Evolutionary conservation across 2,113 vertebrate genomes (phyloP).

Genomic region (Gambusia affinis): DNA sequence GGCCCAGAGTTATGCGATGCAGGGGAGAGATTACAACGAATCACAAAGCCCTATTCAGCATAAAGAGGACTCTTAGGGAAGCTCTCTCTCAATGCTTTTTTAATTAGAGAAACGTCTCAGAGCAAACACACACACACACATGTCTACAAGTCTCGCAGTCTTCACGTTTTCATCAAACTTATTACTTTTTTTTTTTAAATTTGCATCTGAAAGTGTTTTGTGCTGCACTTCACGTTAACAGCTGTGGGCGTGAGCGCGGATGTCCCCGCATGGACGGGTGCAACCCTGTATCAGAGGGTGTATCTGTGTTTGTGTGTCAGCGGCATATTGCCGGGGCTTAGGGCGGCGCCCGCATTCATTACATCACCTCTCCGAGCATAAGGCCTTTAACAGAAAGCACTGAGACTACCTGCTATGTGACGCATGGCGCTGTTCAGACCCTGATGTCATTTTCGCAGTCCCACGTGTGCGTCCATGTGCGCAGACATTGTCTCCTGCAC

Average conservation of each 20-base stretch:
- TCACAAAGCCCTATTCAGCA: slow-evolving; percentile 75
- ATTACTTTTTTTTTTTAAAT: slow-evolving; percentile 48
- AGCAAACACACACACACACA: slow-evolving; percentile 9
- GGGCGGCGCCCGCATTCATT: slow-evolving; percentile 62
- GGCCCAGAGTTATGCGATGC: slow-evolving; percentile 68
- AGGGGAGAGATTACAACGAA: slow-evolving; percentile 72
- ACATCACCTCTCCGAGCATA: slow-evolving; percentile 61
- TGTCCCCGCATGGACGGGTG: slow-evolving; percentile 21
- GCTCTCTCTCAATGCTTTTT: slow-evolving; percentile 69
- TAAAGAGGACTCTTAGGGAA: slow-evolving; percentile 65
- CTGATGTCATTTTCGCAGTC: slow-evolving; percentile 66
- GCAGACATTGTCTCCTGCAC: slow-evolving; percentile 45
- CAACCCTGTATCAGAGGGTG: slow-evolving; percentile 55
- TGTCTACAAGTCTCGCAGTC: slow-evolving; percentile 3
- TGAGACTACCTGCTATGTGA: slow-evolving; percentile 67
- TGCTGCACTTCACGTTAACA: slow-evolving; percentile 40
- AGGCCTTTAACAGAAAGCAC: slow-evolving; percentile 24
- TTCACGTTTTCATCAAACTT: slow-evolving; percentile 39
- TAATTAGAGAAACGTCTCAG: slow-evolving; percentile 61
- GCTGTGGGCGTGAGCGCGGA: slow-evolving; percentile 21
- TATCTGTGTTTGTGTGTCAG: slow-evolving; percentile 62
- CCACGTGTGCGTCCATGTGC: slow-evolving; percentile 35
- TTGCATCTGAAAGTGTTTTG: slow-evolving; percentile 26
- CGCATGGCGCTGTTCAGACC: slow-evolving; percentile 38
- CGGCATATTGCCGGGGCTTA: slow-evolving; percentile 53